Conservation (phyloP, 2,113 vertebrate genomes). For the Pelvicachromis taeniatus region DNA sequence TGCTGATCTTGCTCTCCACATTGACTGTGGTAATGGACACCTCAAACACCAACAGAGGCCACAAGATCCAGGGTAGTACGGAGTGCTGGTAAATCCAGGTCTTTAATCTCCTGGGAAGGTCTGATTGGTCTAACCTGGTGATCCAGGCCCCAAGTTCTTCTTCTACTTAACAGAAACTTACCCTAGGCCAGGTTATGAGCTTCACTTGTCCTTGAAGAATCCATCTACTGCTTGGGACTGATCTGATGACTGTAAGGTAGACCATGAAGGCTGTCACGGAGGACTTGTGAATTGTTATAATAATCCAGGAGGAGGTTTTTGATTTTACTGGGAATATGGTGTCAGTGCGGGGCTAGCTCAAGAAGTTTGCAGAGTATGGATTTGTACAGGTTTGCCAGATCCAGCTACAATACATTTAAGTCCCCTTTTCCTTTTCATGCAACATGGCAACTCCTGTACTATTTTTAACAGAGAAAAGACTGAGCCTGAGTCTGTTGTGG, state of each 20-base stretch:
- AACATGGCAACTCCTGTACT: not conserved
- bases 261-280: not conserved
- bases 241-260: not conserved
- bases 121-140: not conserved
- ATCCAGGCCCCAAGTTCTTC: not conserved
- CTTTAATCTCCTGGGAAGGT: not conserved
- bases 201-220: not conserved
- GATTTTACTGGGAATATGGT: not conserved
- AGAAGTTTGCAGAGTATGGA: not conserved
- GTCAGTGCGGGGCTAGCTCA: not conserved
- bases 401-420: not conserved
- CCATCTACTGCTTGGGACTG: not conserved
- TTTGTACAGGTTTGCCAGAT: not conserved
- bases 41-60: not conserved
- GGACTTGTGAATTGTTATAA: not conserved
- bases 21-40: not conserved
- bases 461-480: not conserved
- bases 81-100: not conserved
- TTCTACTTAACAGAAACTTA: not conserved
- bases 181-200: not conserved
- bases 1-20: not conserved
- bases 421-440: not conserved
- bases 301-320: not conserved
- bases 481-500: not conserved
- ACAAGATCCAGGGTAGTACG: not conserved